Evolutionary conservation across 1,140 invertebrate species (phyloP), one percentile per base, ranked within the genome.

Genomic region (Philopotamus ludificatus): DNA sequence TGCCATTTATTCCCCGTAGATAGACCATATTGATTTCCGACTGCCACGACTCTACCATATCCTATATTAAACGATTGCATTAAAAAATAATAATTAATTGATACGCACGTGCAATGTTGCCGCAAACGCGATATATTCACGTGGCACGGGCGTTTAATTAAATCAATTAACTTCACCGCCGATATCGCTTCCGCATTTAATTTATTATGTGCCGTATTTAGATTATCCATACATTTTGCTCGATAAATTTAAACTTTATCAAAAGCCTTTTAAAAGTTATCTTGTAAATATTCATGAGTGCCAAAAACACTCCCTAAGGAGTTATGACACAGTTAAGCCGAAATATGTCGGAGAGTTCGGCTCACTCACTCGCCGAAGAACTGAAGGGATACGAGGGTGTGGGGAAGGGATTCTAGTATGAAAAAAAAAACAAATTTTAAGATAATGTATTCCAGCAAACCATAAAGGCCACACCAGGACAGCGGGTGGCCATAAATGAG

Each of bases 231-330:
- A 51, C 23, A 25, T 51, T 51, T 55, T 58, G 16, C 21, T 54
- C 10, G 23, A 18, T 54, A 34, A 54, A 54, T 54, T 54, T 34
- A 16, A 54, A 54, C 25, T 54, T 54, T 3, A 15, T 34, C 51
- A 34, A 54, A 34, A 34, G 8, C n/a, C 51, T 25, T 44, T 22
- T 15, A 58, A 25, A 39, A 58, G 34, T 58, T 39, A 21, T 18
- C 41, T 44, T 44, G 41, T 58, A 44, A 58, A 58, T 58, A 58
- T 58, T 42, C 54, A 58, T 58, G 41, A 58, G 34, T 21, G 20
- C 21, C 41, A 58, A 42, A 55, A 58, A 58, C 41, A 44, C 54
- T 58, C 54, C 34, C 54, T n/a, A 18, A 58, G 23, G 20, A 58
- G 39, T 22, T 58, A 42, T 39, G 51, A 34, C 51, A 54, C 51